Evolutionary conservation across 2,113 vertebrate species (phyloP).

Genomic region (Notarius lentiginosus): DNA sequence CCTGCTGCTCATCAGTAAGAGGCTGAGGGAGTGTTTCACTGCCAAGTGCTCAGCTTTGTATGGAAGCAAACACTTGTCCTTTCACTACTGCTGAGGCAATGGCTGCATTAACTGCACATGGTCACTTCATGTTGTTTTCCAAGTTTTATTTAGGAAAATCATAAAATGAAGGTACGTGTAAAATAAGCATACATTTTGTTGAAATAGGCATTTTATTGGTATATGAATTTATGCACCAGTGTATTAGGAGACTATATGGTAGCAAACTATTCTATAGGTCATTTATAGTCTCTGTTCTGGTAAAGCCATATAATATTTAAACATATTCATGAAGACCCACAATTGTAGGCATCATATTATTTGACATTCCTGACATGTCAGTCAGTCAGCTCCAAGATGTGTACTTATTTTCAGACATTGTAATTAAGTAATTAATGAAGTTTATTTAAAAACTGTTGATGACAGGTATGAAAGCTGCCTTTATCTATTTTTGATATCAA

Average conservation of each 20-base stretch:
- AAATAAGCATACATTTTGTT: background rate
- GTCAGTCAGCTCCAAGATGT: background rate
- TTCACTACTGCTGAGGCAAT: conserved; percentile 13
- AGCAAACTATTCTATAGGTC: background rate
- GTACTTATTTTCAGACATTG: background rate
- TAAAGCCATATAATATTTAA: background rate
- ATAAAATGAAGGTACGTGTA: background rate
- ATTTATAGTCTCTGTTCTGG: background rate
- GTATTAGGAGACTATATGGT: background rate
- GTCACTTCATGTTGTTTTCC: background rate
- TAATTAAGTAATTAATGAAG: background rate
- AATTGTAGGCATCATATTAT: background rate
- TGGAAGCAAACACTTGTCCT: conserved; percentile 28
- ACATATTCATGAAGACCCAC: background rate
- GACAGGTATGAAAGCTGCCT: background rate
- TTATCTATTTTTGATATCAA: background rate
- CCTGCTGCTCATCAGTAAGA: conserved; percentile 39
- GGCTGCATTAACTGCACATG: conserved; percentile 20
- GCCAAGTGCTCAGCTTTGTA: conserved; percentile 32
- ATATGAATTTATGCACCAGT: background rate
- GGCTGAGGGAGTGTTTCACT: conserved; percentile 29
- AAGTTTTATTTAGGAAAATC: background rate
- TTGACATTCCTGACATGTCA: background rate
- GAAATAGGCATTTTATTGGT: background rate
- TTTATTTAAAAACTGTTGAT: no score